phyloP scores from a whole-genome alignment of 2,113 vertebrate species.

The Channa maculata region DNA sequence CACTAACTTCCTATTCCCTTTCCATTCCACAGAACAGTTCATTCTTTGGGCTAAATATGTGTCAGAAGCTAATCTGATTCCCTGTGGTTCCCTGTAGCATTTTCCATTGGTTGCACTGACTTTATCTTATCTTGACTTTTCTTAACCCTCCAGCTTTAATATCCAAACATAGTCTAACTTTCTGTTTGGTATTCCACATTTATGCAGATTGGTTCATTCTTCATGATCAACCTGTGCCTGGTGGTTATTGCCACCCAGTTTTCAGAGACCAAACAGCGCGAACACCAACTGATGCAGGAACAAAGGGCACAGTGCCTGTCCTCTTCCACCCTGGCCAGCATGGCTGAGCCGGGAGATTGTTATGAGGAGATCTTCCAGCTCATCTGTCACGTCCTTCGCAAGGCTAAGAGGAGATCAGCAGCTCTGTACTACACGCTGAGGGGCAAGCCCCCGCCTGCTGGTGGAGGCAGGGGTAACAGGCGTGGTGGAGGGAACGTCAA shows the following conservation, averaged over 20 bases:
- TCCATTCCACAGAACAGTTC: background rate
- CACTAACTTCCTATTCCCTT: background rate
- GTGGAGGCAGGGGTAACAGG: constrained; percentile 65
- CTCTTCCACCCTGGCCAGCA: constrained; percentile 96
- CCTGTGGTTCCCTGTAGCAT: constrained; percentile 1
- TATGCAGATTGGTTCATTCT: constrained; percentile 89
- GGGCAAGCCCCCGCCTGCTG: constrained; percentile 83
- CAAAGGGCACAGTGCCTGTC: constrained; percentile 94
- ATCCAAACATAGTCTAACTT: constrained; percentile 1
- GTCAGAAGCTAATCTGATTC: constrained; percentile 1
- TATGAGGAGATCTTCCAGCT: constrained; percentile 99
- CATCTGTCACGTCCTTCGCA: constrained; percentile 94
- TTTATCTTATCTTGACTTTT: background rate
- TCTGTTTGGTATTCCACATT: background rate
- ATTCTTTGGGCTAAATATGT: background rate
- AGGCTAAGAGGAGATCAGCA: constrained; percentile 92
- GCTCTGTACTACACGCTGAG: constrained; percentile 92
- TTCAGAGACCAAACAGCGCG: constrained; percentile 98
- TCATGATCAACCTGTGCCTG: constrained; percentile 97
- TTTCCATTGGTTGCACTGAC: background rate
- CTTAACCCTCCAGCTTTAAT: background rate
- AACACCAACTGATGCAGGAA: constrained; percentile 99
- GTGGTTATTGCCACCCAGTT: constrained; percentile 99
- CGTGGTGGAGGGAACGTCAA: constrained; percentile 72
- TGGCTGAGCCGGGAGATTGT: constrained; percentile 95